These are phyloP conservation scores for Plemyria rubiginata DNA, from an alignment of 2,888 invertebrate species.

Conservation along the genomic window DNA sequence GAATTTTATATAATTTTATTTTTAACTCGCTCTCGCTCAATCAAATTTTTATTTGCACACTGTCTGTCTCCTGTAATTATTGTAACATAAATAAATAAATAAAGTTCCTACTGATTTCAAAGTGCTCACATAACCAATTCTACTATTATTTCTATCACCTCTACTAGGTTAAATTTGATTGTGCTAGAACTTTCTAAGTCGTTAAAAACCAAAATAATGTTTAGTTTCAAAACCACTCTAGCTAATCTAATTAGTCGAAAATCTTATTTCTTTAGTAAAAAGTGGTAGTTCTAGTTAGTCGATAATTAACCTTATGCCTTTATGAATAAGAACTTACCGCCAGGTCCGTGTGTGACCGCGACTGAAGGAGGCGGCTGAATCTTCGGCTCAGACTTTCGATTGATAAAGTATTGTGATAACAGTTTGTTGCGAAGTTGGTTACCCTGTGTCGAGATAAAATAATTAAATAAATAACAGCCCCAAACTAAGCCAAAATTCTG, in stretches of 20 bases:
- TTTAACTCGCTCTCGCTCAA: too few relatives aligned
- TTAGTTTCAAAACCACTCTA: slow-evolving; percentile 23
- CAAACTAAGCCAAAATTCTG: too few relatives aligned
- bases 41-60: too few relatives aligned
- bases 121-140: slow-evolving; percentile 7
- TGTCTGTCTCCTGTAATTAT: too few relatives aligned
- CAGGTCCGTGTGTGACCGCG: slow-evolving; percentile 92
- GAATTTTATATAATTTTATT: too few relatives aligned
- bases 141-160: slow-evolving; percentile 8
- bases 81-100: too few relatives aligned
- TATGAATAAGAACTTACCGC: slow-evolving; percentile 81
- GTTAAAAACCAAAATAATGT: slow-evolving; percentile 5
- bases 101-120: neutral
- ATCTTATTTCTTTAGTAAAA: slow-evolving; percentile 20
- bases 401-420: slow-evolving; percentile 79
- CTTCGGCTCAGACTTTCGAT: slow-evolving; percentile 76
- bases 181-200: slow-evolving; percentile 8
- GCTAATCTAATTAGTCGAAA: slow-evolving; percentile 25
- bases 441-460: slow-evolving; percentile 58
- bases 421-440: slow-evolving; percentile 79
- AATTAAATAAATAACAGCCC: neutral
- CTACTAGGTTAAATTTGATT: neutral
- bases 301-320: slow-evolving; percentile 14
- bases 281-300: slow-evolving; percentile 14
- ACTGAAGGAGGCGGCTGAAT: slow-evolving; percentile 67